Base-by-base conservation (phyloP, 1,140 invertebrate species). In the Cyclina sinensis region DNA sequence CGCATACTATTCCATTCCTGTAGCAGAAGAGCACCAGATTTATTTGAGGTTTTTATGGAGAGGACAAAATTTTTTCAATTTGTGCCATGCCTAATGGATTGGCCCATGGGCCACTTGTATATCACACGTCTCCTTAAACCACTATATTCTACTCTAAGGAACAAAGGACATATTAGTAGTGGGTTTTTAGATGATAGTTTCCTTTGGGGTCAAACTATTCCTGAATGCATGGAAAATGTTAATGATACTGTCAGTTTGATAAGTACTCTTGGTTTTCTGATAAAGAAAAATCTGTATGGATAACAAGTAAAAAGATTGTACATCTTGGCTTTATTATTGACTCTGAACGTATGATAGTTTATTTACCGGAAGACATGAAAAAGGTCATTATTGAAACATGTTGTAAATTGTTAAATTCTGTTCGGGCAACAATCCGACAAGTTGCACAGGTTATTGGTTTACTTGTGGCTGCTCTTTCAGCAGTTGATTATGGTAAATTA, bases 21-120 rank as follows among this genome's bases (percentile, higher is more conserved):
- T 90, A 7, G 80, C 87, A 51, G 24, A 51, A 35, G 81, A 91
- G 46, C 30, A 89, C 43, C 39, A 68, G 46, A 91, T 89, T 46
- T 84, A 59, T 79, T 54, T 91, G 18, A 59, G 86, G 80, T 92
- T 92, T 46, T 16, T 54, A 14, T 91, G 86, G 88, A 76, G 84
- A 78, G n/a, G 74, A 57, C 12, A 35, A 87, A 65, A 57, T 89
- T 14, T 91, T 86, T 89, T 68, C 90, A 46, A 91, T 89, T 68
- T 90, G 85, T 24, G 89, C 86, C 68, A 59, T 92, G 30, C 86
- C 89, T 1, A 84, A 85, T 89, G 88, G 90, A n/a, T 32, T 90
- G 12, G 51, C 79, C 9, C 43, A 18, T 32, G 90, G 76, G n/a
- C 90, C 87, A 12, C 46, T 87, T 46, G 65, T 74, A 43, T 92